Evolutionary conservation across 2,888 invertebrate species (phyloP).

Genomic region (Stenchaetothrips biformis): DNA sequence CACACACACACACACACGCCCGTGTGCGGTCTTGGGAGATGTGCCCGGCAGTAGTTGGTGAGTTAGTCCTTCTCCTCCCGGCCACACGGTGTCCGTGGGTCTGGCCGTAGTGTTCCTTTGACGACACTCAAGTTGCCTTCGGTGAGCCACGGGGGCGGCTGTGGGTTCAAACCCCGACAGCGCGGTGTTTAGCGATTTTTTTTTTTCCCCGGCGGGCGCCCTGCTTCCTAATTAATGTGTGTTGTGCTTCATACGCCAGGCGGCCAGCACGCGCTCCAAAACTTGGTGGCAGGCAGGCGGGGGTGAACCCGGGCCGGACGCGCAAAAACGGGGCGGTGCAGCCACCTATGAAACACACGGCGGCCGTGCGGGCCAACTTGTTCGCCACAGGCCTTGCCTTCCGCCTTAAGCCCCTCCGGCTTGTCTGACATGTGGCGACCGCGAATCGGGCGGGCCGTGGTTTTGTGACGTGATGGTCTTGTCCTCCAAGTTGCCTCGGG

Average conservation of each 20-base stretch:
- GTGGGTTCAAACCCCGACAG: no score
- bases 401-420: not conserved
- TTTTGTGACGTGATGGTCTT: no score
- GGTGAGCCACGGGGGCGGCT: no score
- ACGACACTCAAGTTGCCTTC: no score
- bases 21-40: not conserved
- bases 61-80: not conserved
- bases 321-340: not conserved
- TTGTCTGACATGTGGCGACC: not conserved
- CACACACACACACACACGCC: not conserved
- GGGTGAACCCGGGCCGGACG: not conserved
- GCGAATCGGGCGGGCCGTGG: no score
- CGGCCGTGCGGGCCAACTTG: not conserved
- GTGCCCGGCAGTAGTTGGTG: not conserved
- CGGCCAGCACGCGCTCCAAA: not conserved
- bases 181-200: not conserved
- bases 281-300: not conserved
- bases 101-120: no score
- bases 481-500: no score
- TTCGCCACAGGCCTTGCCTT: not conserved
- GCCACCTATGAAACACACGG: slow-evolving; percentile 12
- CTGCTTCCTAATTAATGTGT: not conserved
- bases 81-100: not conserved
- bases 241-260: not conserved
- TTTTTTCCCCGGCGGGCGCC: not conserved